Evolutionary conservation across 2,113 vertebrate species (phyloP).

Genomic region (Kobus ellipsiprymnus): DNA sequence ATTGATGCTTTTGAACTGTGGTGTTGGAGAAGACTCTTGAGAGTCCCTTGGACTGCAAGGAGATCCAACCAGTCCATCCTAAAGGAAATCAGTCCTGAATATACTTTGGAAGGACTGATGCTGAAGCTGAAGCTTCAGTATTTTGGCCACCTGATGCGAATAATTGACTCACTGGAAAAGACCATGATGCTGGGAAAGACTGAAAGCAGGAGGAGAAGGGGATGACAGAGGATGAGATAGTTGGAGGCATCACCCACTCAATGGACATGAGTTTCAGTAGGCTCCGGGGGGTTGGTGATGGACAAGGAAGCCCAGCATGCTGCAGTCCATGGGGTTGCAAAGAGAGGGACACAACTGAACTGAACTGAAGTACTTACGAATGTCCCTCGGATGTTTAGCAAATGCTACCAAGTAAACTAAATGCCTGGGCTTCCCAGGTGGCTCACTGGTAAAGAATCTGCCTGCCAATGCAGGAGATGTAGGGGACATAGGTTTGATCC

Average conservation of each 20-base stretch:
- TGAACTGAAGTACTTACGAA: neutral
- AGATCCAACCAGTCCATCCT: neutral
- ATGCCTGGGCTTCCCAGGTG: neutral
- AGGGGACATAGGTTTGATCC: fast-evolving
- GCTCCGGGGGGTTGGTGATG: neutral
- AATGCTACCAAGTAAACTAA: neutral
- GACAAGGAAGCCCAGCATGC: neutral
- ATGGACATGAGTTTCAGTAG: neutral
- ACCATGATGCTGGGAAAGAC: neutral
- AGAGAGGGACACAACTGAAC: neutral
- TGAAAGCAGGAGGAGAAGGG: neutral
- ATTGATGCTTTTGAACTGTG: neutral
- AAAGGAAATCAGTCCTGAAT: neutral
- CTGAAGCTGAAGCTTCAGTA: neutral
- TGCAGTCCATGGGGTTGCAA: neutral
- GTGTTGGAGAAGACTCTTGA: neutral
- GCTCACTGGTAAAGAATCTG: neutral
- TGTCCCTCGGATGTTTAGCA: fast-evolving
- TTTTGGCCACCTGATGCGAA: neutral
- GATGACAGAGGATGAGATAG: neutral
- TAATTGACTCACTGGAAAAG: neutral
- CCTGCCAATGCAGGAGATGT: neutral
- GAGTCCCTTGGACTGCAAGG: neutral
- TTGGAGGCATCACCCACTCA: neutral
- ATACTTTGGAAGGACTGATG: neutral